Evolutionary conservation across 2,113 vertebrate genomes (phyloP).

Genomic region (Etia nguti): DNA sequence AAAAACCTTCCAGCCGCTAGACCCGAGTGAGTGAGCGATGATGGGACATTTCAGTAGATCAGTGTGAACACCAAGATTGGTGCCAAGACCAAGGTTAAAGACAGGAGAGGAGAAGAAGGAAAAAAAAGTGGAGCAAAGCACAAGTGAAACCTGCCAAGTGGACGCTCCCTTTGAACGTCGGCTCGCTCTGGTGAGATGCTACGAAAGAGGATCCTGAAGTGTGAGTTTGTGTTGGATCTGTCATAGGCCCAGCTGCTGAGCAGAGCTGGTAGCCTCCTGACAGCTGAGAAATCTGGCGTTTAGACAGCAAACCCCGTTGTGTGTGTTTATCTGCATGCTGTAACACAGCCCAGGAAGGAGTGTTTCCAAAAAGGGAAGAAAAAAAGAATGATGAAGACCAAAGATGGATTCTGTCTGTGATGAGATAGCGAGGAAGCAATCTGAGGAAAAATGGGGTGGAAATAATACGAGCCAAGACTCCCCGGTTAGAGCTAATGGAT

Average conservation of each 20-base stretch:
- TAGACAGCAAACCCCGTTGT: neutral
- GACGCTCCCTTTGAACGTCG: constrained; percentile 35
- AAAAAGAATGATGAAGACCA: constrained; percentile 35
- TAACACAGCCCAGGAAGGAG: constrained; percentile 32
- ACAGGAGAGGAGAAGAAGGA: neutral
- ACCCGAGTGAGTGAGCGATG: constrained; percentile 65
- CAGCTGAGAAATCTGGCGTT: constrained; percentile 30
- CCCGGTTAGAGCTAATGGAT: constrained; percentile 11
- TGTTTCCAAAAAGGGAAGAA: constrained; percentile 17
- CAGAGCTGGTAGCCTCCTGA: constrained; percentile 39
- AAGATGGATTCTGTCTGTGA: constrained; percentile 39
- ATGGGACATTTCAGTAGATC: constrained; percentile 67
- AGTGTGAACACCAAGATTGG: constrained; percentile 41
- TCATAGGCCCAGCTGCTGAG: constrained; percentile 36
- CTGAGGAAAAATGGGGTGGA: constrained; percentile 26
- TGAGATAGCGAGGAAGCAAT: constrained; percentile 16
- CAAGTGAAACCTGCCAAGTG: constrained; percentile 39
- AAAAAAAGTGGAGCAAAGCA: constrained; percentile 15
- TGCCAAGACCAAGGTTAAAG: constrained; percentile 50
- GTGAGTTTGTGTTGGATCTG: constrained; percentile 47
- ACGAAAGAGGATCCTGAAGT: constrained; percentile 25
- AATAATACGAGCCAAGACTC: constrained; percentile 3
- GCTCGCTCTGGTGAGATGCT: constrained; percentile 3
- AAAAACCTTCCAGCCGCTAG: constrained; percentile 44
- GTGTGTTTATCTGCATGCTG: constrained; percentile 5